A percentile compares a stretch with the other conserved stretches of the same genome.
phyloP scores from a whole-genome alignment of 2,888 invertebrate species.

The Eurytoma californica region DNA sequence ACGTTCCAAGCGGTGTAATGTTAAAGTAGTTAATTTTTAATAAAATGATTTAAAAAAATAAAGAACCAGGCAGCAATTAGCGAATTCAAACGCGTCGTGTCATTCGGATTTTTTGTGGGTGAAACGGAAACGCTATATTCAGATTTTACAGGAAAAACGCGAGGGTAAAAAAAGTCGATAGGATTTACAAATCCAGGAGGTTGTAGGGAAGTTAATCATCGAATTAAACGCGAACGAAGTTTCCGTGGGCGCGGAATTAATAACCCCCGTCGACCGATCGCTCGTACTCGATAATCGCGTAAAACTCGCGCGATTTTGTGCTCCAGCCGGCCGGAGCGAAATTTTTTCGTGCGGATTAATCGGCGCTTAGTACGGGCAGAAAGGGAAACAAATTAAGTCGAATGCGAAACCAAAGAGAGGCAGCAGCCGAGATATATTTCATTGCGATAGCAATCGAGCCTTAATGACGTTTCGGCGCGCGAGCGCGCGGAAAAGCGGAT shows the following conservation, averaged over 20 bases:
- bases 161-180: not conserved
- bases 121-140: too few species aligned
- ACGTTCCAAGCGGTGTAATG: too few species aligned
- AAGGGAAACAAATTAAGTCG: not conserved
- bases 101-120: too few species aligned
- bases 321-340: not conserved
- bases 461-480: conserved; percentile 1
- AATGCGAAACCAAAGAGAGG: not conserved
- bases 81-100: too few species aligned
- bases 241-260: conserved; percentile 18
- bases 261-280: conserved; percentile 8
- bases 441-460: conserved; percentile 41
- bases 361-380: not conserved
- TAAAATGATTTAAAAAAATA: too few species aligned
- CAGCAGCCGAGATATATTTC: conserved; percentile 26
- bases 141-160: too few species aligned
- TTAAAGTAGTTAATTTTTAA: too few species aligned
- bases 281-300: conserved; percentile 26
- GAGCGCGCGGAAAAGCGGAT: conserved; percentile 23
- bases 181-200: not conserved
- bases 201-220: conserved; percentile 15
- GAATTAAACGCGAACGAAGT: conserved; percentile 23
- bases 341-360: conserved; percentile 35
- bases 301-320: conserved; percentile 32
- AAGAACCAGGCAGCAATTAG: too few species aligned